Evolutionary conservation across 2,113 vertebrate genomes (phyloP).

Genomic region (Empidonax alnorum): DNA sequence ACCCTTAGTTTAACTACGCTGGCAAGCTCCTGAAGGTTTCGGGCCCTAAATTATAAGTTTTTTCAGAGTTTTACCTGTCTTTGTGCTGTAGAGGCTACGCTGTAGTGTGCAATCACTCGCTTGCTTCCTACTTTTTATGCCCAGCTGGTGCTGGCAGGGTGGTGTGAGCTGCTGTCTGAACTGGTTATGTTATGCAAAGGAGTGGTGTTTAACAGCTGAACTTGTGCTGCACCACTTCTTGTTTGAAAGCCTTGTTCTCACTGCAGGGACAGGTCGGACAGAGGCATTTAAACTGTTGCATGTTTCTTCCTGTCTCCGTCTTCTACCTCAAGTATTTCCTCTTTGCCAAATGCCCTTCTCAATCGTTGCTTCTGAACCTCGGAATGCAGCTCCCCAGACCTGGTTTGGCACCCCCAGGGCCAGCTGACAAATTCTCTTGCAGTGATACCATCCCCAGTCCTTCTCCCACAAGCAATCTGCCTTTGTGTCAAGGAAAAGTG

Average conservation of each 20-base stretch:
- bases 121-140: not conserved
- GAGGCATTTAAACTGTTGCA: not conserved
- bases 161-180: not conserved
- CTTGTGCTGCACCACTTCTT: not conserved
- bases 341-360: not conserved
- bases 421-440: not conserved
- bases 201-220: not conserved
- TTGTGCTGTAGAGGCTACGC: not conserved
- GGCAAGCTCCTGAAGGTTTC: not conserved
- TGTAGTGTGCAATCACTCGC: not conserved
- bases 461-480: not conserved
- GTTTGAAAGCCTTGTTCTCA: not conserved
- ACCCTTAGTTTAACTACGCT: not conserved
- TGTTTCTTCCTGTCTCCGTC: not conserved
- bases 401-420: not conserved
- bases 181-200: not conserved
- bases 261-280: not conserved
- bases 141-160: not conserved
- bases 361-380: not conserved
- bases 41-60: not conserved
- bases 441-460: not conserved
- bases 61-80: not conserved
- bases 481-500: not conserved
- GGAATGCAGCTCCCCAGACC: not conserved
- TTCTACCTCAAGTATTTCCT: constrained; percentile 4